These are phyloP conservation scores for Dallia pectoralis DNA, from an alignment of 2,797 vertebrate species.

Conservation along the genomic window DNA sequence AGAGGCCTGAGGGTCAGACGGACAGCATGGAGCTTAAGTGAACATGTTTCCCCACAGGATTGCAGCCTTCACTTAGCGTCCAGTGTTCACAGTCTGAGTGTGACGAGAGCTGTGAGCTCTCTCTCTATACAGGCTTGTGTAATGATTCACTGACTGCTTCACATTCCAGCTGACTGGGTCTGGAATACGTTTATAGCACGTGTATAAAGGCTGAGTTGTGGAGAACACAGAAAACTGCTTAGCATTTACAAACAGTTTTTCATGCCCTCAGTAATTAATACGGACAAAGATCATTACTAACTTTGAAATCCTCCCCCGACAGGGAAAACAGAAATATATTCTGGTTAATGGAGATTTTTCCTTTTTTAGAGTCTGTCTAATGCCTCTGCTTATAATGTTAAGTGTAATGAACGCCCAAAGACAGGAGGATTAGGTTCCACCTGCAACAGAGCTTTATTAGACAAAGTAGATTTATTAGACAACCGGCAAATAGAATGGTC, in stretches of 20 bases:
- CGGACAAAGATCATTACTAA: neutral
- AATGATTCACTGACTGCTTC: constrained; percentile 30
- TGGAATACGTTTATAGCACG: constrained; percentile 10
- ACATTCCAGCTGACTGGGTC: constrained; percentile 33
- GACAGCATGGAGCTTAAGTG: constrained; percentile 24
- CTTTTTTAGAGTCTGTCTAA: neutral
- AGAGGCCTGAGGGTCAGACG: constrained; percentile 20
- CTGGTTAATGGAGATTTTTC: neutral
- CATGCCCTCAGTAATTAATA: neutral
- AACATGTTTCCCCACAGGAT: constrained; percentile 44
- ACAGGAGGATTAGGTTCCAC: too few relatives aligned
- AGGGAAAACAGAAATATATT: neutral
- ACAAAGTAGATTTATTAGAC: too few relatives aligned
- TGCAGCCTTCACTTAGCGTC: constrained; percentile 19
- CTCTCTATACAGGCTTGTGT: neutral
- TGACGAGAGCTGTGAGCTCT: neutral
- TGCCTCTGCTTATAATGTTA: neutral
- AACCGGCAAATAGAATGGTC: too few relatives aligned
- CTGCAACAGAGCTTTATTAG: too few relatives aligned
- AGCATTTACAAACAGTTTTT: constrained; percentile 19
- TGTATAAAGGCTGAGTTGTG: constrained; percentile 35
- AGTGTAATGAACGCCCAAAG: too few relatives aligned
- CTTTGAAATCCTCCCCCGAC: neutral
- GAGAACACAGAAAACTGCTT: constrained; percentile 19
- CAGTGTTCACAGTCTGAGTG: constrained; percentile 1